Conservation (phyloP, 2,797 vertebrate genomes). For the Hephaestus fuliginosus region DNA sequence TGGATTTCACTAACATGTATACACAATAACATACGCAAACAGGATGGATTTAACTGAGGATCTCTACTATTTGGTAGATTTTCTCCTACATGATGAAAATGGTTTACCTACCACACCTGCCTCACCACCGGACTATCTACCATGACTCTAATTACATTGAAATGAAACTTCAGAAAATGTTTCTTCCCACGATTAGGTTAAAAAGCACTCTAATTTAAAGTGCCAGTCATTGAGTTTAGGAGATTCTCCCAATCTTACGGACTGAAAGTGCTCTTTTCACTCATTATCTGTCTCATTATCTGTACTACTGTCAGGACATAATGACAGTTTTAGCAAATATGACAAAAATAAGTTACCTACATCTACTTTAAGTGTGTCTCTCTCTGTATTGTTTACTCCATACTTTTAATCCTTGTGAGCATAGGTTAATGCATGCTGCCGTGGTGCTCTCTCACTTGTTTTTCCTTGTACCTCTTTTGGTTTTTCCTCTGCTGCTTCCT, state of each 20-base stretch:
- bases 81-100: background rate
- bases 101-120: background rate
- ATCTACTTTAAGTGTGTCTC: no score
- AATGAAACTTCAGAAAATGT: conserved; percentile 9
- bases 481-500: conserved; percentile 26
- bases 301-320: no score
- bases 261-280: no score
- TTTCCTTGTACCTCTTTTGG: conserved; percentile 30
- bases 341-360: no score
- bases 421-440: no score
- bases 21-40: background rate
- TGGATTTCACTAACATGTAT: background rate
- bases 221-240: no score
- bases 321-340: no score
- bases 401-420: background rate
- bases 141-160: background rate
- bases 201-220: no score
- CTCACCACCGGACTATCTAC: background rate
- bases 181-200: background rate
- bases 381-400: no score
- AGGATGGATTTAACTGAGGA: background rate
- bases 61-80: background rate
- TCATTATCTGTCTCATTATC: no score
- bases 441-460: conserved; percentile 14
- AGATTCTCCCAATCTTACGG: no score